phyloP scores from a whole-genome alignment of 2,113 vertebrate genomes.

The Nipponia nippon region DNA sequence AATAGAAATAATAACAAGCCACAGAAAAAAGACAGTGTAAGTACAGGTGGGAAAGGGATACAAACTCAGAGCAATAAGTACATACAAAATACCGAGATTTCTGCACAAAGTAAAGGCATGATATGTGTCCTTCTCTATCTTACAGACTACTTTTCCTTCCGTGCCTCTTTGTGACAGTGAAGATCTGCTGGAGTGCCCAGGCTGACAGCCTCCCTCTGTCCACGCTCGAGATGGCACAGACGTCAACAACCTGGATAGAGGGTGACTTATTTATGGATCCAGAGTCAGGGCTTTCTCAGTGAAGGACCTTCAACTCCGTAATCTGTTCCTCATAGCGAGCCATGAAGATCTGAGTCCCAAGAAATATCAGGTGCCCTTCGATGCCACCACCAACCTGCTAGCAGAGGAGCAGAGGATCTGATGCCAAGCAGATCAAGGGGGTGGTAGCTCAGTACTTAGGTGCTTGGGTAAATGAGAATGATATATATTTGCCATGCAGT shows the following conservation, averaged over 20 bases:
- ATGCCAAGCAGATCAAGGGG: background rate
- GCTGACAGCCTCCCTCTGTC: background rate
- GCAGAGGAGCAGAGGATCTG: background rate
- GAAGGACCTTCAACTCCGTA: background rate
- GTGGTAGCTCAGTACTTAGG: background rate
- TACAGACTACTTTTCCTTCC: background rate
- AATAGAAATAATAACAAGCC: conserved; percentile 63
- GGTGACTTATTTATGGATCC: background rate
- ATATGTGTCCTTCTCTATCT: background rate
- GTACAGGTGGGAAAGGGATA: conserved; percentile 57
- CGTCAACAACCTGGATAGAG: background rate
- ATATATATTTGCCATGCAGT: background rate
- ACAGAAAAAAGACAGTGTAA: conserved; percentile 48
- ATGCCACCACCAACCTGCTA: background rate
- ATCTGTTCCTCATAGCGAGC: background rate
- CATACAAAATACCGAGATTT: conserved; percentile 29
- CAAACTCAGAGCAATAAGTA: conserved; percentile 15
- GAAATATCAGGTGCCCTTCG: background rate
- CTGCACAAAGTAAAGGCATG: conserved; percentile 6
- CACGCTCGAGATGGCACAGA: background rate
- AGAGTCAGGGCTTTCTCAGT: background rate
- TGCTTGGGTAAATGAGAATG: background rate
- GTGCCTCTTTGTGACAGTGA: background rate
- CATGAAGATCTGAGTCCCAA: background rate
- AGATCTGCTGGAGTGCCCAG: background rate